Base-by-base conservation (phyloP, 30 jellyfish, hydroid and myxozoan species). In the Rhopilema esculentum region DNA sequence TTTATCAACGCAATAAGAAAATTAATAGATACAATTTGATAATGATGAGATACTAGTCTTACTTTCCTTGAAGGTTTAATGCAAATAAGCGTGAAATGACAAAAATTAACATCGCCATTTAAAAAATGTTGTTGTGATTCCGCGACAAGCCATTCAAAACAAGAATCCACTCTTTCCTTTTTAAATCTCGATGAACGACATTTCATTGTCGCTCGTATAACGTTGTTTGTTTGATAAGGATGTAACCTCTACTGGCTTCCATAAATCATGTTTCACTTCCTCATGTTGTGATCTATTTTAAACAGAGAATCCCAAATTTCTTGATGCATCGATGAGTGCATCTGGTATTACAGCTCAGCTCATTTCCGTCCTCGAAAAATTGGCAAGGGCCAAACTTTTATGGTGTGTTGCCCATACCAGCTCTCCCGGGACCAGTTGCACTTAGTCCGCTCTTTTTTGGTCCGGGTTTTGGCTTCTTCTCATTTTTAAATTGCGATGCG, bases 361-460 rank as follows among this genome's bases (percentile, higher is more conserved):
- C 20, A 24, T 4, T 67, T 24, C 4, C 78, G 9, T 4, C 78
- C 49, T n/a, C n/a, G n/a, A n/a, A n/a, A n/a, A n/a, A n/a, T n/a
- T n/a, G n/a, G n/a, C n/a, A 67, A 21, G 49, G 65, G 33, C 25
- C 49, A 33, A 8, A 23, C 15, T 21, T 4, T 88, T 63, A 94
- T 27, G 98, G 98, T 26, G 97, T 94, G 69, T 94, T 94, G 27
- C 98, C 98, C 75, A 94, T 81, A 16, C 98, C 98, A 28, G 97
- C 98, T 51, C 98, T 80, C 1, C 98, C 97, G 17, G 98, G 93
- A 22, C 97, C 97, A 8, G 95, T 83, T 62, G 92, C 96, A n/a
- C 94, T 77, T 12, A 83, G 91, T 40, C 92, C 94, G 27, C 80
- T 81, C 81, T 88, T 83, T 83, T 84, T 85, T 27, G 93, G 92